These are phyloP conservation scores for Papilio polytes DNA, from an alignment of 1,140 invertebrate genomes.

Conservation along the genomic window DNA sequence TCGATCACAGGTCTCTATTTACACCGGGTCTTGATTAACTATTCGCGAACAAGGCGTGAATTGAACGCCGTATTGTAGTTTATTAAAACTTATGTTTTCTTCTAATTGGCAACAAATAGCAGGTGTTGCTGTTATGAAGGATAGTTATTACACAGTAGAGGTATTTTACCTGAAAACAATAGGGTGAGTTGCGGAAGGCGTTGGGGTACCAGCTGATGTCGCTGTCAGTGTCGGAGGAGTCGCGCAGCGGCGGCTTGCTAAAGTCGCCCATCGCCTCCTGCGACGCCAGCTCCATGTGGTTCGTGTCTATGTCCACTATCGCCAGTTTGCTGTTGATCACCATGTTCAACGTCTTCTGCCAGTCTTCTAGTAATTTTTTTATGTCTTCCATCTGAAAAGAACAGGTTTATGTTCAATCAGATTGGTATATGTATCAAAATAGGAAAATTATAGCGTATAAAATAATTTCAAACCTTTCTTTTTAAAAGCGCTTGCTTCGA, in stretches of 20 bases:
- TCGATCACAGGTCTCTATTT: too few relatives aligned
- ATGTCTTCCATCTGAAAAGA: conserved; percentile 70
- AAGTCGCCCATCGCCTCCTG: conserved; percentile 73
- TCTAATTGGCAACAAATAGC: too few relatives aligned
- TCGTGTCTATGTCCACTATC: conserved; percentile 59
- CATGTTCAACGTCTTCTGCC: conserved; percentile 71
- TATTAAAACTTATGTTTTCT: neutral
- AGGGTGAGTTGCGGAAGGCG: conserved; percentile 47
- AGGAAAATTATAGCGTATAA: neutral
- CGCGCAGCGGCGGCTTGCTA: conserved; percentile 54
- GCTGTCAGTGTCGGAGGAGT: conserved; percentile 64
- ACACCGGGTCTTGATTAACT: too few relatives aligned
- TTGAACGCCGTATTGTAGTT: neutral
- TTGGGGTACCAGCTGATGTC: conserved; percentile 63
- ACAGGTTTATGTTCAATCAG: conserved; percentile 8
- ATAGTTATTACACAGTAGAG: conserved; percentile 22
- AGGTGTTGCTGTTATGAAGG: neutral
- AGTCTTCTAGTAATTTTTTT: conserved; percentile 72
- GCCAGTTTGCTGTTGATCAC: conserved; percentile 68
- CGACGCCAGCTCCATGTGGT: conserved; percentile 56
- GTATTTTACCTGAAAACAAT: conserved; percentile 49
- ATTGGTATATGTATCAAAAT: neutral
- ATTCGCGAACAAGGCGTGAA: too few relatives aligned
- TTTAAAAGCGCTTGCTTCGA: conserved; percentile 67
- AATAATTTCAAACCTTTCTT: conserved; percentile 63